Evolutionary conservation across 2,888 invertebrate genomes (phyloP).

Genomic region (Leptopilina myrica): DNA sequence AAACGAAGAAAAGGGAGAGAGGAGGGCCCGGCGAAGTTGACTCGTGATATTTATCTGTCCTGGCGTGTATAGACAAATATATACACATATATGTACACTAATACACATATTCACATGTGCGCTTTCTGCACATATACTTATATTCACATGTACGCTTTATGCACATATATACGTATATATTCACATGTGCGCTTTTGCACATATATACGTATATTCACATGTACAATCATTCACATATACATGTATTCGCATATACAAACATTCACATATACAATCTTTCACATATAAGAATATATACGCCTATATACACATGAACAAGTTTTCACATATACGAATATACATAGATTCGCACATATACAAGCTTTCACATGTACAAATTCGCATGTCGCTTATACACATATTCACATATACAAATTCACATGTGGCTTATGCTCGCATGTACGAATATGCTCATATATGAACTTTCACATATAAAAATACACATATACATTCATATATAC

Average conservation of each 20-base stretch:
- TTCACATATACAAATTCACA: too few relatives aligned
- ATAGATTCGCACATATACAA: too few relatives aligned
- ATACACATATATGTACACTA: constrained; percentile 41
- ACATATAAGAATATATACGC: too few relatives aligned
- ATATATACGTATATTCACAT: too few relatives aligned
- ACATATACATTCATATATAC: constrained; percentile 47
- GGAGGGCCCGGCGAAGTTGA: constrained; percentile 44
- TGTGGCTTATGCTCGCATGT: too few relatives aligned
- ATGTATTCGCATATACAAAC: too few relatives aligned
- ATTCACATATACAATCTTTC: too few relatives aligned
- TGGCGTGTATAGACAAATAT: constrained; percentile 52
- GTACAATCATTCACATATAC: neutral
- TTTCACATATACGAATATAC: neutral
- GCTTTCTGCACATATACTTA: neutral
- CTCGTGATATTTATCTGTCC: constrained; percentile 57
- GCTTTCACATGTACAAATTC: too few relatives aligned
- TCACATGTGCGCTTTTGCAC: too few relatives aligned
- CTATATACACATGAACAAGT: too few relatives aligned
- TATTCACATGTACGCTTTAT: neutral
- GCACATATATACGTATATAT: too few relatives aligned
- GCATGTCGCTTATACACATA: too few relatives aligned
- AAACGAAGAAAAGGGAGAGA: constrained; percentile 36
- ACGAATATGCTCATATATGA: constrained; percentile 49
- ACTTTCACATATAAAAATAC: constrained; percentile 19
- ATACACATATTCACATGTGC: constrained; percentile 43